A percentile compares a stretch with the other conserved stretches of the same genome.
phyloP scores from a whole-genome alignment of 2,113 vertebrate species.

The Agapornis roseicollis region DNA sequence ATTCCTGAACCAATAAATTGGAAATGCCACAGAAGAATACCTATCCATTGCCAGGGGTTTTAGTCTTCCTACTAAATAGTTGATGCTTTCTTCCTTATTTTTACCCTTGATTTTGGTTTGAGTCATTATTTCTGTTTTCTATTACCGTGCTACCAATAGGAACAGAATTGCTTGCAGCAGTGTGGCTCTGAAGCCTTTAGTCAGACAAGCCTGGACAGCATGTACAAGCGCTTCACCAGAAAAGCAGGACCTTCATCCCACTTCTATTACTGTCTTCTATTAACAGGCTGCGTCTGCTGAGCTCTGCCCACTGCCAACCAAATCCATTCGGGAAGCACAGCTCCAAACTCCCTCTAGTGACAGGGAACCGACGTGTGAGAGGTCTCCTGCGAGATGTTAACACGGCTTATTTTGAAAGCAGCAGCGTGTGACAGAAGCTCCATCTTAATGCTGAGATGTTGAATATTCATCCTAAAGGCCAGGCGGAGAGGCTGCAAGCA shows the following conservation, averaged over 20 bases:
- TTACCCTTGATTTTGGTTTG: not conserved
- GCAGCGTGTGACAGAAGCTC: not conserved
- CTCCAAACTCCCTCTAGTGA: constrained; percentile 2
- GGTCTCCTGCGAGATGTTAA: not conserved
- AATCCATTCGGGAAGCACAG: not conserved
- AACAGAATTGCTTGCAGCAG: constrained; percentile 6
- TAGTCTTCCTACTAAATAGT: not conserved
- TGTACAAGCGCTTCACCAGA: not conserved
- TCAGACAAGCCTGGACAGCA: not conserved
- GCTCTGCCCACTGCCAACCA: not conserved
- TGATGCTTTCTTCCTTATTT: not conserved
- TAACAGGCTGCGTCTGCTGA: not conserved
- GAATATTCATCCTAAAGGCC: not conserved
- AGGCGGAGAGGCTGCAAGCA: not conserved
- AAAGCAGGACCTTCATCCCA: not conserved
- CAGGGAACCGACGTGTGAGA: not conserved
- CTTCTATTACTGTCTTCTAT: not conserved
- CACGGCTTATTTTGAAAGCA: not conserved
- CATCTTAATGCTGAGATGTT: not conserved
- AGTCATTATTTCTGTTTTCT: constrained; percentile 2
- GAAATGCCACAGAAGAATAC: constrained; percentile 35
- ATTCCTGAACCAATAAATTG: constrained; percentile 27
- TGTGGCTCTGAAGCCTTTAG: not conserved
- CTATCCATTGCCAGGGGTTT: not conserved
- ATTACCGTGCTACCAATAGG: not conserved